phyloP scores from a whole-genome alignment of 2,797 vertebrate species.

The Acanthurus lineatus region DNA sequence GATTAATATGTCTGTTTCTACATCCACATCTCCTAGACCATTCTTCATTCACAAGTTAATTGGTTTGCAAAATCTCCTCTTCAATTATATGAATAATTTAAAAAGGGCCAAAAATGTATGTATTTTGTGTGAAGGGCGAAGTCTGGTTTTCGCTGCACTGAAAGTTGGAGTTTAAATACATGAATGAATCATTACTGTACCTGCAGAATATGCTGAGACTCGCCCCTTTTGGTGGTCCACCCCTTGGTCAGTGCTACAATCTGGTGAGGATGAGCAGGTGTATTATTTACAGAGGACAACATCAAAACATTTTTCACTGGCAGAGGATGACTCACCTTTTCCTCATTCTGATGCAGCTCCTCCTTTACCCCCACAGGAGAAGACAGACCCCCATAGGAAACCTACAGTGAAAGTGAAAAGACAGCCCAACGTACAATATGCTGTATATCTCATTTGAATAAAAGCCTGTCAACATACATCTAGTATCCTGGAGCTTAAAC shows the following conservation, averaged over 20 bases:
- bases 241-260: constrained; percentile 92
- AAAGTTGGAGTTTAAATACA: background rate
- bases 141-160: background rate
- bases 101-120: background rate
- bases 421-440: constrained; percentile 16
- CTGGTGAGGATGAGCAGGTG: constrained; percentile 69
- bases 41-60: too few species aligned
- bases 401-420: constrained; percentile 81
- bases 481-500: background rate
- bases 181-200: constrained; percentile 47
- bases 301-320: constrained; percentile 20
- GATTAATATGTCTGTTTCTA: too few species aligned
- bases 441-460: constrained; percentile 15
- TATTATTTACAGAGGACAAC: constrained; percentile 28
- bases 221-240: constrained; percentile 91
- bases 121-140: background rate
- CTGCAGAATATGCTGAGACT: constrained; percentile 65
- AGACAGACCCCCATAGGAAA: constrained; percentile 86
- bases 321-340: constrained; percentile 86
- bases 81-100: background rate
- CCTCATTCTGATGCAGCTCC: constrained; percentile 93
- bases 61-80: too few species aligned
- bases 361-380: constrained; percentile 91
- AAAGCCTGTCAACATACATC: constrained; percentile 19
- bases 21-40: too few species aligned